Base-by-base conservation (phyloP, 2,113 vertebrate species). In the Ondatra zibethicus region DNA sequence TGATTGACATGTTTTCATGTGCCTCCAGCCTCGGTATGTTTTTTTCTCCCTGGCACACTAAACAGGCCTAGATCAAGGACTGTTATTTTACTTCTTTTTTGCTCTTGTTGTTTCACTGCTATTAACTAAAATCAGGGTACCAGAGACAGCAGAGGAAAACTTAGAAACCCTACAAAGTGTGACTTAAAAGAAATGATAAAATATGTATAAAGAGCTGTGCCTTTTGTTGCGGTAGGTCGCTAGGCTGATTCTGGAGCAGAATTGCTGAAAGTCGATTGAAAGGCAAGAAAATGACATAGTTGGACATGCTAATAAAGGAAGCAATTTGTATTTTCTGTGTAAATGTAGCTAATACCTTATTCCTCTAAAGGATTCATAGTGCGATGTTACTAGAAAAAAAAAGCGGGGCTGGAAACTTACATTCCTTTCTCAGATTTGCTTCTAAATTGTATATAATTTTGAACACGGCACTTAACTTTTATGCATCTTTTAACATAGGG, bases 1-100 rank as follows among this genome's bases (percentile, higher is more conserved):
- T 99, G 99, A 99, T 99, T 99, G 99, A 99, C 99, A 94, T 99
- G 98, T 99, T 99, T 99, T 99, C 99, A 98, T 99, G 98, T 99
- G 98, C 98, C 97, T 98, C 98, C 98, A 99, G 98, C 98, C 97
- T 98, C 97, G 89, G 98, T 95, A 98, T 92, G 96, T 98, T 19
- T 50, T 50, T 45, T 45, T 45, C 19, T 63, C 98, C 95, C 97
- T 98, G 96, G 95, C 98, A 98, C 97, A 96, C 97, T 98, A 98
- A 98, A 98, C 97, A 98, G 96, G 96, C 97, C 98, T 97, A 97
- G 98, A 98, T 99, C 99, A 99, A 99, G 98, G 98, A 98, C 97
- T 95, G 92, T 92, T 97, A 98, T 97, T 98, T 96, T 97, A 96
- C 91, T 93, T 94, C 19, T 58, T 97, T 93, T 97, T 95, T 98